Percentiles rank a stretch among this genome's conserved stretches.
These are phyloP conservation scores for Gymnocypris eckloni DNA, from an alignment of 2,797 vertebrate species.

Conservation along the genomic window DNA sequence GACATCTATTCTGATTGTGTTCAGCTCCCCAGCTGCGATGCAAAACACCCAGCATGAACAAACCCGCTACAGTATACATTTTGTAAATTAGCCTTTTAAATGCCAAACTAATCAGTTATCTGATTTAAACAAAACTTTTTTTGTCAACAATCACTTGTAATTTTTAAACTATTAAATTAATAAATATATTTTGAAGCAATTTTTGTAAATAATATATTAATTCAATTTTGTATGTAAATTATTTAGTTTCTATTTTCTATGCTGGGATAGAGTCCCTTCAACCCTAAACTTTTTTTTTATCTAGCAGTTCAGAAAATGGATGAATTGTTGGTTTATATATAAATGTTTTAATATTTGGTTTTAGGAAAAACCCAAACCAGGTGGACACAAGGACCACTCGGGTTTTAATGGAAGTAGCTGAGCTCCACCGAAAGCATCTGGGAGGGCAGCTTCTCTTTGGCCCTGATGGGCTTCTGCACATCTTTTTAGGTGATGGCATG, in stretches of 20 bases:
- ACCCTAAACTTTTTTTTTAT: background rate
- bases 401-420: conserved; percentile 95
- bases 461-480: conserved; percentile 91
- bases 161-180: background rate
- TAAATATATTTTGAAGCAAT: background rate
- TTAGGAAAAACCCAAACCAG: conserved; percentile 95
- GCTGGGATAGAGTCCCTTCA: background rate
- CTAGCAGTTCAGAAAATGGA: background rate
- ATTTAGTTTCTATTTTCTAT: background rate
- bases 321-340: background rate
- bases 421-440: conserved; percentile 94
- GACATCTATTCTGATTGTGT: conserved; percentile 47
- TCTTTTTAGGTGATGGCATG: conserved; percentile 97
- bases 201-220: background rate
- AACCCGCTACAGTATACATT: conserved; percentile 53
- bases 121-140: background rate
- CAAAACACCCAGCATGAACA: conserved; percentile 64
- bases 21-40: conserved; percentile 58
- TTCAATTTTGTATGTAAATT: background rate
- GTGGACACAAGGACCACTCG: conserved; percentile 89
- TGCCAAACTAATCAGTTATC: conserved; percentile 60
- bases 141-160: conserved; percentile 13
- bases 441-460: conserved; percentile 95
- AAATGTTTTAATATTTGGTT: conserved; percentile 32
- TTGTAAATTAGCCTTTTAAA: conserved; percentile 48